Base-by-base conservation (phyloP, 1,140 invertebrate species). In the Antheraea pernyi region DNA sequence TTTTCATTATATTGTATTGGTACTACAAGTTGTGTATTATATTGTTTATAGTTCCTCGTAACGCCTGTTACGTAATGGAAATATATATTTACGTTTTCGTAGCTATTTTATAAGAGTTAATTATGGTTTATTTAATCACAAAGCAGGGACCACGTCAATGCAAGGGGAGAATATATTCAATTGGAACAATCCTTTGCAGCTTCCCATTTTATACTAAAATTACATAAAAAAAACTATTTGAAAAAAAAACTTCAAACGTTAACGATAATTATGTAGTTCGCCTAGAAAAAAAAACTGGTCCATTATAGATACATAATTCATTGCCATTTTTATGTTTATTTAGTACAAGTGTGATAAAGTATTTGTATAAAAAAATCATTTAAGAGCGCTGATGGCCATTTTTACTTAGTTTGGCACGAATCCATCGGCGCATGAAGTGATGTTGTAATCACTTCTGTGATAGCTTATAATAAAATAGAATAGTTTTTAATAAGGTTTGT, bases 361-460 rank as follows among this genome's bases (percentile, higher is more conserved):
- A 37, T 63, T 64, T 71, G 77, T 79, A 73, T 78, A 53, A 4
- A 30, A n/a, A 53, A 53, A 79, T 60, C 71, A 74, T 85, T 75
- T 85, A 80, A 76, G 82, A 74, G 46, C 46, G 75, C 65, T 77
- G 80, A 76, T 77, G 77, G 76, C 60, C 82, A 70, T 16, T 78
- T 79, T 74, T 77, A 76, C 77, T 82, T 83, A 77, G 76, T 74
- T 81, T 79, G 80, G 76, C 69, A 67, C 13, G 11, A 67, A 68
- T 74, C 72, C 64, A 71, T 71, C 79, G 76, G 75, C 68, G 67
- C 58, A 67, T 42, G 78, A 76, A 91, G 86, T 90, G 88, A 82
- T 91, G 88, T 89, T 90, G 73, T 91, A 90, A 90, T 91, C 89
- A 91, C 84, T 91, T 85, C 74, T 70, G 73, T 80, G 63, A 76